phyloP scores from a whole-genome alignment of 2,888 invertebrate genomes.

The Caenorhabditis virilis region DNA sequence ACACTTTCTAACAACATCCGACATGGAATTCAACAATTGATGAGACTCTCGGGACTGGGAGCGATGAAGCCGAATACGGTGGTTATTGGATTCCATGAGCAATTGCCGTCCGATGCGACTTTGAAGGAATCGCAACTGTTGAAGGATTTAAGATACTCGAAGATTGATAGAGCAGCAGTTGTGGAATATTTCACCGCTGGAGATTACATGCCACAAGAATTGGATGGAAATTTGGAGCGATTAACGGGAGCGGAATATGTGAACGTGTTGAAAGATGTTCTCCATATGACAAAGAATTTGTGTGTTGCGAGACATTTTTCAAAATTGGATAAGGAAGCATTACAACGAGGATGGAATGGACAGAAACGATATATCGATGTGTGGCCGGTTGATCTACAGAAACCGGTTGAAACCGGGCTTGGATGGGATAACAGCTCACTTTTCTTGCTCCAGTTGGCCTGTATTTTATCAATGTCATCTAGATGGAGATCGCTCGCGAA shows the following conservation, averaged over 20 bases:
- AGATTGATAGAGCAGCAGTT: conserved; percentile 67
- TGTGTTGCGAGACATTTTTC: conserved; percentile 91
- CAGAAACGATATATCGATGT: conserved; percentile 81
- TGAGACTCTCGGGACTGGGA: conserved; percentile 79
- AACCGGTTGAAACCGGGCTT: conserved; percentile 78
- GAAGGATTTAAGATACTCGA: conserved; percentile 65
- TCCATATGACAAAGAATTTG: conserved; percentile 91
- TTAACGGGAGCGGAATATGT: conserved; percentile 76
- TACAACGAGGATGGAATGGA: conserved; percentile 52
- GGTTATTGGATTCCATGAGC: conserved; percentile 89
- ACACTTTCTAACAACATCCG: conserved; percentile 84
- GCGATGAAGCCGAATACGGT: conserved; percentile 99
- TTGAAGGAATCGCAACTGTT: conserved; percentile 72
- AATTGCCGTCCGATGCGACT: conserved; percentile 78
- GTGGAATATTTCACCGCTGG: conserved; percentile 67
- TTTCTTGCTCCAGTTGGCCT: conserved; percentile 94
- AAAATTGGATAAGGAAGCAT: conserved; percentile 77
- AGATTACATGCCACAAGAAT: conserved; percentile 56
- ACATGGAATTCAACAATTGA: conserved; percentile 87
- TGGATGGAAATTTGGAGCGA: conserved; percentile 52
- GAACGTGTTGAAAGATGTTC: conserved; percentile 82
- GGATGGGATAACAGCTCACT: conserved; percentile 81
- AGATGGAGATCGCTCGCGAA: conserved; percentile 82
- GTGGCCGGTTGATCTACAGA: conserved; percentile 92
- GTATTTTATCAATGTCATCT: conserved; percentile 78